Evolutionary conservation across 2,113 vertebrate species (phyloP).

Genomic region (Bungarus multicinctus): DNA sequence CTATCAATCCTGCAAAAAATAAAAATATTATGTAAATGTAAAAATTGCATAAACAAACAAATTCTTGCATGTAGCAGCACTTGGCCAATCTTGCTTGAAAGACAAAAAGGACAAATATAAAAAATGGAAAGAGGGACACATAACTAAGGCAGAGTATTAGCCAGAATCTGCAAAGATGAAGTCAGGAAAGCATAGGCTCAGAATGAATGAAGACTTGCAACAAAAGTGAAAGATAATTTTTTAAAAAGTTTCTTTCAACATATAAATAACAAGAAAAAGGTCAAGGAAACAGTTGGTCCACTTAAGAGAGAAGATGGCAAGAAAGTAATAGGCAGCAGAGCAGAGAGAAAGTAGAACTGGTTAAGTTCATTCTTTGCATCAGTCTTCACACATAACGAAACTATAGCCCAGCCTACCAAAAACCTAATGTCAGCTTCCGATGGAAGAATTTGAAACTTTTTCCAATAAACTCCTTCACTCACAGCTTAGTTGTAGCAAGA

Average conservation of each 20-base stretch:
- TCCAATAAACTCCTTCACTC: no score
- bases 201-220: neutral
- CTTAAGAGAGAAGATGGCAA: no score
- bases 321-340: neutral
- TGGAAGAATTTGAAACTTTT: no score
- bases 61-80: neutral
- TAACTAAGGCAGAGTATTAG: neutral
- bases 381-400: neutral
- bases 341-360: neutral
- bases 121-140: neutral
- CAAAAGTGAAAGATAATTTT: neutral
- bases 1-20: conserved; percentile 46
- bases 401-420: neutral
- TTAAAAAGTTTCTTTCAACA: no score
- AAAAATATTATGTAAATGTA: neutral
- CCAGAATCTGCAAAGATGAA: neutral
- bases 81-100: neutral
- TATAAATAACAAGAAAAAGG: no score
- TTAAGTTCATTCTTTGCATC: neutral
- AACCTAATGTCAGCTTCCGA: no score
- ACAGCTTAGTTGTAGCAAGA: no score
- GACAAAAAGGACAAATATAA: neutral
- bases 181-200: neutral
- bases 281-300: no score
- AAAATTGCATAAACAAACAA: neutral